Evolutionary conservation across 2,888 invertebrate genomes (phyloP).

Genomic region (Odiellus spinosus): DNA sequence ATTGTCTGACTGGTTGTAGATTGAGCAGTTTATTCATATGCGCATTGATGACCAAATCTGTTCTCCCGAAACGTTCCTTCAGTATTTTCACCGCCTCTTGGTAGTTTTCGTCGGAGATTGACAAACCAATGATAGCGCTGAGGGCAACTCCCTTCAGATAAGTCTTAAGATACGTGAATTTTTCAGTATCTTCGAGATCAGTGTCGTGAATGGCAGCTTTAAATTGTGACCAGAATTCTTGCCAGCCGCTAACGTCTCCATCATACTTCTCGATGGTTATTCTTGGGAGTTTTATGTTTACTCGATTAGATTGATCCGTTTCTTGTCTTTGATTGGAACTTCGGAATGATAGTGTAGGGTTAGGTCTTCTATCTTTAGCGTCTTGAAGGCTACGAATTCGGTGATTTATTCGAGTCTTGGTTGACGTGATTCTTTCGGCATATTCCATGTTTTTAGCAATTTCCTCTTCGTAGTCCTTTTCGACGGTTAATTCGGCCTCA

Average conservation of each 20-base stretch:
- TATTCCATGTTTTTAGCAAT: too few relatives aligned
- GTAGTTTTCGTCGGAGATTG: slow-evolving; percentile 2
- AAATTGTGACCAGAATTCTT: slow-evolving; percentile 4
- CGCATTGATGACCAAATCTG: neutral
- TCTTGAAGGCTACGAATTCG: too few relatives aligned
- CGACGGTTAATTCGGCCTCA: too few relatives aligned
- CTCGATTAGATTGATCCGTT: too few relatives aligned
- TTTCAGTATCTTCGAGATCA: neutral
- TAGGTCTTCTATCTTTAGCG: too few relatives aligned
- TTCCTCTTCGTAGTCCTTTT: too few relatives aligned
- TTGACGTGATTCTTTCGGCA: too few relatives aligned
- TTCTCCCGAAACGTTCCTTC: slow-evolving; percentile 3
- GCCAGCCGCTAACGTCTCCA: neutral
- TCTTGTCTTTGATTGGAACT: too few relatives aligned
- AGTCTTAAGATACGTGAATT: slow-evolving; percentile 6
- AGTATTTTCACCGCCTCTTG: neutral
- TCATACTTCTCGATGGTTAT: slow-evolving; percentile 2
- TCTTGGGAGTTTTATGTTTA: neutral
- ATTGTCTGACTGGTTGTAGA: neutral
- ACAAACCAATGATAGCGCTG: neutral
- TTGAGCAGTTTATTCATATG: slow-evolving; percentile 3
- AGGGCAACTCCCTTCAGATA: slow-evolving; percentile 2
- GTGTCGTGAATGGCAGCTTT: slow-evolving; percentile 3
- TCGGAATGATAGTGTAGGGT: too few relatives aligned
- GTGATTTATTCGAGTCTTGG: too few relatives aligned